Conservation (phyloP, 2,888 invertebrate genomes). For the Lissonota sp. region DNA sequence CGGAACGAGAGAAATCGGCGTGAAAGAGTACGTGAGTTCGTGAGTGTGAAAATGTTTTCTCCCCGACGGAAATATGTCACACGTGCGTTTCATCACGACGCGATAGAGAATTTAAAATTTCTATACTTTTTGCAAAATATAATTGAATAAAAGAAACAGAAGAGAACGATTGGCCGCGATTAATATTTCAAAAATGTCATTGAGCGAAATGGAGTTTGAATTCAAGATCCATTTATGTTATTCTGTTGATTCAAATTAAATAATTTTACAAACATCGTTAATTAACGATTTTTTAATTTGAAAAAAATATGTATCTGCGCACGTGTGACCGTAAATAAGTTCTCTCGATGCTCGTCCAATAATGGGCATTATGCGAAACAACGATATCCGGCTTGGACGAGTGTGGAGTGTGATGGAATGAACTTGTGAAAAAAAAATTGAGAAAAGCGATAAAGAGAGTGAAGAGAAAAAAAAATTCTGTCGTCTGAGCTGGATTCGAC, state of each 20-base stretch:
- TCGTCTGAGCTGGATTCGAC: conserved; percentile 61
- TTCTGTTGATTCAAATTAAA: too few species aligned
- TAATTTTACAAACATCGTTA: neutral
- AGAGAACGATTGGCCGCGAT: too few species aligned
- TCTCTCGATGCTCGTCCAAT: conserved; percentile 37
- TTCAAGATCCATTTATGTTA: too few species aligned
- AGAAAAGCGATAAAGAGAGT: conserved; percentile 20
- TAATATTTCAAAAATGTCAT: neutral
- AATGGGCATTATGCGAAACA: conserved; percentile 37
- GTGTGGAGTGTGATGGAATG: conserved; percentile 18
- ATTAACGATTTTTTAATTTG: neutral
- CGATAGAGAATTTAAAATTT: neutral
- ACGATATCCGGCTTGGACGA: conserved; percentile 42
- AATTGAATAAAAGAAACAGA: too few species aligned
- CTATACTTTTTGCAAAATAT: neutral
- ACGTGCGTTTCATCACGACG: conserved; percentile 3
- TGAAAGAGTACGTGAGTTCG: conserved; percentile 7
- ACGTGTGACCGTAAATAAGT: neutral
- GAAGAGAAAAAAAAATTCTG: conserved; percentile 49
- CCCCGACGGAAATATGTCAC: conserved; percentile 2
- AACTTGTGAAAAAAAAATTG: conserved; percentile 3
- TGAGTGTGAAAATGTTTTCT: conserved; percentile 9
- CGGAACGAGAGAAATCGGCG: neutral
- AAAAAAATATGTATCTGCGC: neutral
- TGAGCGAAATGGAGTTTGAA: neutral